Conservation (phyloP, 1,140 invertebrate genomes). For the Drosophila kepulauana region DNA sequence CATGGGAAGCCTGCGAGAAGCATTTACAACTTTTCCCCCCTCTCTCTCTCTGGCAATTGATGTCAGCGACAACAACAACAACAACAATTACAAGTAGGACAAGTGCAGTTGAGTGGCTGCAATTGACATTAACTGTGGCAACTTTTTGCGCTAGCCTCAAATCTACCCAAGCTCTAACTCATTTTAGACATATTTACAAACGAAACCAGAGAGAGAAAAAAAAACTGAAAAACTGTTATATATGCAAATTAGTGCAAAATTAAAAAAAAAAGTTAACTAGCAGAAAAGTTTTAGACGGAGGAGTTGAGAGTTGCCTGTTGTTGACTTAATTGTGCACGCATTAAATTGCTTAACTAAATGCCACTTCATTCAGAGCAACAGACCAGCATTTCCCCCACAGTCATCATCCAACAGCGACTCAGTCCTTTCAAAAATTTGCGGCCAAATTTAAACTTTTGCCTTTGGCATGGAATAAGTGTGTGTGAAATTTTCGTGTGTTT, state of each 20-base stretch:
- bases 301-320: slow-evolving; percentile 54
- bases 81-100: neutral
- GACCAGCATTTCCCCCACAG: neutral
- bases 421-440: slow-evolving; percentile 21
- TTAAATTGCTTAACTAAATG: slow-evolving; percentile 75
- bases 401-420: neutral
- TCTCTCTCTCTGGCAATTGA: slow-evolving; percentile 49
- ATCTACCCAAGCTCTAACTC: slow-evolving; percentile 12
- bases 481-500: slow-evolving; percentile 17
- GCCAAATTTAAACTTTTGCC: slow-evolving; percentile 43
- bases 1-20: slow-evolving; percentile 6
- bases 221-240: neutral
- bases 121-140: slow-evolving; percentile 72
- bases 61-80: slow-evolving; percentile 38
- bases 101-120: slow-evolving; percentile 51
- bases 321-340: slow-evolving; percentile 79
- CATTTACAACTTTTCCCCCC: slow-evolving; percentile 46
- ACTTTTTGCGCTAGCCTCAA: slow-evolving; percentile 28
- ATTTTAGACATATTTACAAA: slow-evolving; percentile 4
- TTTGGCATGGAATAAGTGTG: slow-evolving; percentile 15
- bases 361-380: slow-evolving; percentile 30
- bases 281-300: slow-evolving; percentile 7
- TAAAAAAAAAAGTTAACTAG: slow-evolving; percentile 33
- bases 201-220: slow-evolving; percentile 37
- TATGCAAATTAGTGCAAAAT: slow-evolving; percentile 69